Conservation (phyloP, 2,797 vertebrate genomes). For the Potorous gilbertii region DNA sequence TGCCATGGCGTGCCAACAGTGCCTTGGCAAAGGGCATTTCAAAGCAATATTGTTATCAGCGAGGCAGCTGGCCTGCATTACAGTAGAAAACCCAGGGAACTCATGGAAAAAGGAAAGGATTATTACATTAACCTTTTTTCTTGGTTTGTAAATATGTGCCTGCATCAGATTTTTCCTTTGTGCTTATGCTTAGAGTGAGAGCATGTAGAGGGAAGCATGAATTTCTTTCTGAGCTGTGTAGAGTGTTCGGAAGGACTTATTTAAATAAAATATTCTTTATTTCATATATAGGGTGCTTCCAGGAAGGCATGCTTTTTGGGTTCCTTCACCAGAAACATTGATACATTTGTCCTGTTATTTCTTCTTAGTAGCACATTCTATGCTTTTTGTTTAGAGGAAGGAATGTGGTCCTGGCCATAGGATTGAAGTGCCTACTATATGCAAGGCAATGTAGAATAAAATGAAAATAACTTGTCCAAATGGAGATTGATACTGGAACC, state of each 20-base stretch:
- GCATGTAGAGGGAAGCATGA: not conserved
- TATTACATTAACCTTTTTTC: not conserved
- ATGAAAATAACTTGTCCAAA: not conserved
- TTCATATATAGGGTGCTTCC: conserved; percentile 2
- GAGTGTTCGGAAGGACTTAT: not conserved
- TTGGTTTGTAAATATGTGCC: not conserved
- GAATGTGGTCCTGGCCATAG: not conserved
- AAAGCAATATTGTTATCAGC: conserved; percentile 13
- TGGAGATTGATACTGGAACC: not conserved
- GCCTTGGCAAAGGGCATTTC: conserved; percentile 51
- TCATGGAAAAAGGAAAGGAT: not conserved
- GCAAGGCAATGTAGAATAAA: not conserved
- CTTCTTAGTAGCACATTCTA: not conserved
- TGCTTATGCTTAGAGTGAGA: not conserved
- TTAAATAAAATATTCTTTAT: conserved; percentile 15
- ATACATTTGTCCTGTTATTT: not conserved
- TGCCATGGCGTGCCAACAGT: conserved; percentile 27
- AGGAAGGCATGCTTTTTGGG: not conserved
- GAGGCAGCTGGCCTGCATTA: conserved; percentile 1
- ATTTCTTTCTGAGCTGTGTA: not conserved
- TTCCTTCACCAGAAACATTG: not conserved
- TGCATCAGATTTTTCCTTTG: not conserved
- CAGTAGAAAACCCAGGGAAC: not conserved
- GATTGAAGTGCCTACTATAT: not conserved
- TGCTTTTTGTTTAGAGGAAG: not conserved